Conservation (phyloP, 1,140 invertebrate species). For the Dufourea novaeangliae region DNA sequence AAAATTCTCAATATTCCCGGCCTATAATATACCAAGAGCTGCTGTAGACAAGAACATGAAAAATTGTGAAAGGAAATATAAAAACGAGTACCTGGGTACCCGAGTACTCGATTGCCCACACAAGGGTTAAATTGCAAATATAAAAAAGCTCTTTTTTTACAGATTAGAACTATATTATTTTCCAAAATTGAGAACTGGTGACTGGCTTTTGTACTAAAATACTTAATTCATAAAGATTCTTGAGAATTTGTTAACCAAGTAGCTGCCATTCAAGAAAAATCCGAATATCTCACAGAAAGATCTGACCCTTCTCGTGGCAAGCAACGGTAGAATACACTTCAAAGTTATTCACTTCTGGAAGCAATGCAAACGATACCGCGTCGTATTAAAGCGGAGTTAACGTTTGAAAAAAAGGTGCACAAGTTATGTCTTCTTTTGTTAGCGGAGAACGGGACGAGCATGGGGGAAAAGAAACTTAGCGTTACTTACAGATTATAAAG, state of each 20-base stretch:
- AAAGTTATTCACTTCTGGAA: not conserved
- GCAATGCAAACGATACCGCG: not conserved
- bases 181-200: too few species aligned
- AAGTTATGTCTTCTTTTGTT: not conserved
- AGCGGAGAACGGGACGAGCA: not conserved
- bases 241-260: not conserved
- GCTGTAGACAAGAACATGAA: too few species aligned
- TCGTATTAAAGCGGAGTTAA: conserved; percentile 6
- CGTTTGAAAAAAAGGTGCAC: conserved; percentile 6
- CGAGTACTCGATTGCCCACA: too few species aligned
- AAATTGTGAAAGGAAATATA: too few species aligned
- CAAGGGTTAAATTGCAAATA: too few species aligned
- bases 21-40: too few species aligned
- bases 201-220: too few species aligned
- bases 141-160: too few species aligned
- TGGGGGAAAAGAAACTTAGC: conserved; percentile 2
- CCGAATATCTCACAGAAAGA: not conserved
- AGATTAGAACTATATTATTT: too few species aligned
- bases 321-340: not conserved
- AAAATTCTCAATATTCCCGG: too few species aligned
- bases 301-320: not conserved
- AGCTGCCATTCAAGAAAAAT: not conserved
- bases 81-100: too few species aligned
- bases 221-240: too few species aligned
- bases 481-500: conserved; percentile 26